Evolutionary conservation across 2,888 invertebrate species (phyloP).

Genomic region (Drosophila testacea): DNA sequence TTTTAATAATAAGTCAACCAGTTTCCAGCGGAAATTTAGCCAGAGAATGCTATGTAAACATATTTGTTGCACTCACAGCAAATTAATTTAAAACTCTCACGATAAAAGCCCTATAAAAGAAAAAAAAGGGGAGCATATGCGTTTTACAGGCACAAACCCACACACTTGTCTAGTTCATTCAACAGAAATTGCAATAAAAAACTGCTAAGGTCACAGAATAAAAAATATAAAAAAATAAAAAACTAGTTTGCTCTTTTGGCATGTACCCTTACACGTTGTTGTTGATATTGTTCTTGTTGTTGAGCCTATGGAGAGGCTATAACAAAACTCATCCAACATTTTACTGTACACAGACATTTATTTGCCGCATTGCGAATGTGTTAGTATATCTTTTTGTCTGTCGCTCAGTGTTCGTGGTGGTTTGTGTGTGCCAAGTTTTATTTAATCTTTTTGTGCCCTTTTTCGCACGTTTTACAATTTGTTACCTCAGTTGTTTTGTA

Average conservation of each 20-base stretch:
- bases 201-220: conserved; percentile 4
- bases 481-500: conserved; percentile 52
- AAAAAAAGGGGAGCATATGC: background rate
- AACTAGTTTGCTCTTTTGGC: conserved; percentile 29
- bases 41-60: conserved; percentile 6
- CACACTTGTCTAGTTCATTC: conserved; percentile 21
- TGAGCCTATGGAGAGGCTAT: conserved; percentile 4
- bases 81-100: conserved; percentile 20
- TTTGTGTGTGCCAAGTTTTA: conserved; percentile 29
- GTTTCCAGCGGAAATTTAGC: background rate
- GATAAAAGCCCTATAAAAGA: background rate
- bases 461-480: conserved; percentile 51
- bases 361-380: conserved; percentile 45
- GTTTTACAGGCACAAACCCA: conserved; percentile 9
- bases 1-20: too few relatives aligned
- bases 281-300: background rate
- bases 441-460: conserved; percentile 28
- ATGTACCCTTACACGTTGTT: background rate
- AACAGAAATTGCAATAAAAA: conserved; percentile 41
- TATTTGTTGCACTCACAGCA: background rate
- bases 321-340: conserved; percentile 26
- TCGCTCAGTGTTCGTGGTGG: conserved; percentile 4
- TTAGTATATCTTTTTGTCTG: background rate
- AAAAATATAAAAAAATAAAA: conserved; percentile 14
- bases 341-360: conserved; percentile 42